Evolutionary conservation across 2,113 vertebrate species (phyloP).

Genomic region (Myotis lucifugus): DNA sequence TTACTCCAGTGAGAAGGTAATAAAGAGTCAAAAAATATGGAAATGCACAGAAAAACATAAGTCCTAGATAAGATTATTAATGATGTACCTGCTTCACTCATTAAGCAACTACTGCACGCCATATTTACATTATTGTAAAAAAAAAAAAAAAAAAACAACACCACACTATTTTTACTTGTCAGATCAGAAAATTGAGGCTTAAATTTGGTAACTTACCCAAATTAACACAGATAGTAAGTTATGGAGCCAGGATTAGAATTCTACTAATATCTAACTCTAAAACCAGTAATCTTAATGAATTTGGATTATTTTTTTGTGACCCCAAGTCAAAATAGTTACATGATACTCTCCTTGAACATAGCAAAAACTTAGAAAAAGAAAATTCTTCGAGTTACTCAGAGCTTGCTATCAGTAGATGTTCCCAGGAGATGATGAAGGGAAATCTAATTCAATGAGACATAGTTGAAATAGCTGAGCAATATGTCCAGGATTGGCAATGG

Average conservation of each 20-base stretch:
- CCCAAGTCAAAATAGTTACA: conserved; percentile 34
- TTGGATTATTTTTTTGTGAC: background rate
- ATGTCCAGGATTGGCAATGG: background rate
- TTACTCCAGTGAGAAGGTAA: background rate
- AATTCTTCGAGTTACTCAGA: background rate
- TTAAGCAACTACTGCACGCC: background rate
- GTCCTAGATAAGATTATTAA: background rate
- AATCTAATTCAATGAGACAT: background rate
- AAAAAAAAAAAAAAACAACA: background rate
- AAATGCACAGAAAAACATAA: background rate
- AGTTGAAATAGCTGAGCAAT: background rate
- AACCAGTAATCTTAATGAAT: background rate
- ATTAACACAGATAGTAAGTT: background rate
- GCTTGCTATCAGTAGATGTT: background rate
- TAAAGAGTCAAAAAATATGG: background rate
- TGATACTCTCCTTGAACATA: background rate
- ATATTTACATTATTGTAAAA: background rate
- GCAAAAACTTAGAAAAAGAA: background rate
- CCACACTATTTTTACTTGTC: background rate
- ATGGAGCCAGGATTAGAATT: background rate
- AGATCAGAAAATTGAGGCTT: background rate
- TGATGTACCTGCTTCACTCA: background rate
- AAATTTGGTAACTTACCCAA: background rate
- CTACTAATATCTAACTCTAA: background rate
- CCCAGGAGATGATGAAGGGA: background rate